Conservation (phyloP, 2,113 vertebrate genomes). For the Columbina picui region DNA sequence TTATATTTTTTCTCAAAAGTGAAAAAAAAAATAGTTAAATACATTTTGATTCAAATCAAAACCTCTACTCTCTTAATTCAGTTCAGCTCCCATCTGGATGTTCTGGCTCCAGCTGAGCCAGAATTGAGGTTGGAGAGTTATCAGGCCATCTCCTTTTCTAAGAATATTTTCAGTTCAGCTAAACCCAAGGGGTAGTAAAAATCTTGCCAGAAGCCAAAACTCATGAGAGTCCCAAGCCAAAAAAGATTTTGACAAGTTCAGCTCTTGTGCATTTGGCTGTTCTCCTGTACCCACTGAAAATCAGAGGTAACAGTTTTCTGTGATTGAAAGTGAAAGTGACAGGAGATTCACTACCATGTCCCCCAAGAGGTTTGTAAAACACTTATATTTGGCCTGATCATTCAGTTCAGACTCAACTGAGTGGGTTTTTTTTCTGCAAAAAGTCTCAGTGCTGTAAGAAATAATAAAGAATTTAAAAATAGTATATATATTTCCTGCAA, state of each 20-base stretch:
- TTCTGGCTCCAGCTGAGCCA: background rate
- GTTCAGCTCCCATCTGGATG: background rate
- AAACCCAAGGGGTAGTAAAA: background rate
- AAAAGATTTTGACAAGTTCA: background rate
- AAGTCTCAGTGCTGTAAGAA: background rate
- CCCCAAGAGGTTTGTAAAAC: background rate
- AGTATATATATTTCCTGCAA: background rate
- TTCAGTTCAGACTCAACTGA: background rate
- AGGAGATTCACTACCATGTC: background rate
- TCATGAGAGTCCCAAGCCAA: background rate
- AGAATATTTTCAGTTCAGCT: constrained; percentile 2
- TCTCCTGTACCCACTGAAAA: background rate
- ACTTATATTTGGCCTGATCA: background rate
- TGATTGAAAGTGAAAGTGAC: background rate
- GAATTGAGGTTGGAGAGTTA: background rate
- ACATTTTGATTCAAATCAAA: background rate
- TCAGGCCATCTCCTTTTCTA: background rate
- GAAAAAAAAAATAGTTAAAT: background rate
- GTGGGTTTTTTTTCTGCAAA: background rate
- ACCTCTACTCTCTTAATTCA: background rate
- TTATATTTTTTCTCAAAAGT: background rate
- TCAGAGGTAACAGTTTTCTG: background rate
- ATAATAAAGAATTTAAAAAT: background rate
- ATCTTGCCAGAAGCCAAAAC: background rate
- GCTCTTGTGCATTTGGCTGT: background rate